Evolutionary conservation across 1,140 invertebrate genomes (phyloP).

Genomic region (Cephus cinctus): DNA sequence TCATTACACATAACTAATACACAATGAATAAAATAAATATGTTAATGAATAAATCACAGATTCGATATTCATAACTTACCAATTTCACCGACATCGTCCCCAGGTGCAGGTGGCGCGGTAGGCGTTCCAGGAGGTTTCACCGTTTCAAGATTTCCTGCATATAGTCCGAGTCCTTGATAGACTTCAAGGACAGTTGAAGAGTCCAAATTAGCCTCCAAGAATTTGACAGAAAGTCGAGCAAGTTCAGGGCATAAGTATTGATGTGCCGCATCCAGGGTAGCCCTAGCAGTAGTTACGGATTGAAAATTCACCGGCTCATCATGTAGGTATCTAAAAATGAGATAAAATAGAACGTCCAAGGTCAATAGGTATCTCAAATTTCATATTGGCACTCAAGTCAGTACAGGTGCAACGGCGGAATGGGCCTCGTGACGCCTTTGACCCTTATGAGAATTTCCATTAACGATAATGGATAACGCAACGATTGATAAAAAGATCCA

Average conservation of each 20-base stretch:
- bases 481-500: constrained; percentile 19
- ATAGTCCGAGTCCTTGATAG: constrained; percentile 51
- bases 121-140: constrained; percentile 15
- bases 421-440: no score
- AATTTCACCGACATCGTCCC: constrained; percentile 38
- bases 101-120: constrained; percentile 27
- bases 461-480: constrained; percentile 5
- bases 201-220: constrained; percentile 56
- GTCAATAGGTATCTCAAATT: no score
- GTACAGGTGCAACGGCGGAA: no score
- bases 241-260: constrained; percentile 67
- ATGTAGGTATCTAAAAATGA: constrained; percentile 58
- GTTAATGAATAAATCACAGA: no score
- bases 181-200: constrained; percentile 55
- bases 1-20: no score
- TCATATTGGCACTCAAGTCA: no score
- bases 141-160: constrained; percentile 28
- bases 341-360: neutral
- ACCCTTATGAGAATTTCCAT: neutral
- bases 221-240: constrained; percentile 61
- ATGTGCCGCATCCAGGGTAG: constrained; percentile 66
- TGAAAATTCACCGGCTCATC: constrained; percentile 63
- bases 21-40: no score
- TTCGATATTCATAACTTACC: no score
- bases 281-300: constrained; percentile 63